Evolutionary conservation across 2,113 vertebrate genomes (phyloP).

Genomic region (Boulengeromyrus knoepffleri): DNA sequence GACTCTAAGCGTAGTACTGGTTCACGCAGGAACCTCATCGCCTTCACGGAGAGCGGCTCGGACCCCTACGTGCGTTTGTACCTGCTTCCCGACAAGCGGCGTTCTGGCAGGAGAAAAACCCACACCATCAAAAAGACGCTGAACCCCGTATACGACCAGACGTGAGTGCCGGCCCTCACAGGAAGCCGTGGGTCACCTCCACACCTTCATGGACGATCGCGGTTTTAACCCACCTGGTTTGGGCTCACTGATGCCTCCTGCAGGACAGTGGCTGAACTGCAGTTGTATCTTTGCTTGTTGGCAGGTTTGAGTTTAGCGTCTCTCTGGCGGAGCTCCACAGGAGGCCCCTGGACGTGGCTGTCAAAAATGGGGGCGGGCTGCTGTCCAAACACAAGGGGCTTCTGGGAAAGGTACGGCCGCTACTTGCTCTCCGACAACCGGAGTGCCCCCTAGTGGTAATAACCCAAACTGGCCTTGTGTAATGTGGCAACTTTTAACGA

Average conservation of each 20-base stretch:
- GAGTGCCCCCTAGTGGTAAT: not conserved
- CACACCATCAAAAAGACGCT: slow-evolving; percentile 80
- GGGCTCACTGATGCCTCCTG: not conserved
- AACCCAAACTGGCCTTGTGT: not conserved
- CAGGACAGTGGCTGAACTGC: not conserved
- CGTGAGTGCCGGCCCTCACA: slow-evolving; percentile 53
- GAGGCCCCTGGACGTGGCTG: slow-evolving; percentile 84
- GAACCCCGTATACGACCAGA: slow-evolving; percentile 85
- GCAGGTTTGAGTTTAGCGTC: slow-evolving; percentile 89
- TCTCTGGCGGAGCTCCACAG: slow-evolving; percentile 78
- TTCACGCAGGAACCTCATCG: slow-evolving; percentile 77
- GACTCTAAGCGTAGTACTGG: not conserved
- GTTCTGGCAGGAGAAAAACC: slow-evolving; percentile 92
- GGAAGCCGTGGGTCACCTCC: not conserved
- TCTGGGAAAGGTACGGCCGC: slow-evolving; percentile 78
- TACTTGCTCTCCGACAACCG: not conserved
- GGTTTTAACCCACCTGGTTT: not conserved
- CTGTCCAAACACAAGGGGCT: slow-evolving; percentile 93
- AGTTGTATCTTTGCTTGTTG: not conserved
- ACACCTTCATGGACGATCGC: not conserved
- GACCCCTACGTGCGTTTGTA: slow-evolving; percentile 92
- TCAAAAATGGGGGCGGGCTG: slow-evolving; percentile 91
- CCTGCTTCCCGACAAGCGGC: slow-evolving; percentile 87
- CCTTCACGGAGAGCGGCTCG: slow-evolving; percentile 82
- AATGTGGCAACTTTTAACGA: not conserved